Percentiles rank a stretch among this genome's conserved stretches.
phyloP scores from a whole-genome alignment of 2,888 invertebrate genomes.

The Willowsia nigromaculata region DNA sequence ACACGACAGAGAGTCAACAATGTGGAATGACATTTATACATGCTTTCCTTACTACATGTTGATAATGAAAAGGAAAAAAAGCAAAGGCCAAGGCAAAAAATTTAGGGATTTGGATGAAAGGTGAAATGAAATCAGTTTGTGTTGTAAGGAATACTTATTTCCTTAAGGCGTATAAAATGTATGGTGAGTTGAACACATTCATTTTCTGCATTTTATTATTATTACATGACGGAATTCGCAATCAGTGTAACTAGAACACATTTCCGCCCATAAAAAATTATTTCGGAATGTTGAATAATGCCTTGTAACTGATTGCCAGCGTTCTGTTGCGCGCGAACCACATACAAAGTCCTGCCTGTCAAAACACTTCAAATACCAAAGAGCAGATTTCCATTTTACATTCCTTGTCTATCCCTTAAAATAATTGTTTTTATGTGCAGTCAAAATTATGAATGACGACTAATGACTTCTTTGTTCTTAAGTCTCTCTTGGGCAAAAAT shows the following conservation, averaged over 20 bases:
- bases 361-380: conserved; percentile 3
- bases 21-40: background rate
- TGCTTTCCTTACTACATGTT: background rate
- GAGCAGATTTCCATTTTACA: background rate
- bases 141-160: background rate
- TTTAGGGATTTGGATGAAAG: background rate
- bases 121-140: background rate
- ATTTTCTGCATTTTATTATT: conserved; percentile 1
- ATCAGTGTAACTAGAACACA: conserved; percentile 33
- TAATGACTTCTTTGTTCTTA: conserved; percentile 47
- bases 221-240: conserved; percentile 26
- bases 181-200: background rate
- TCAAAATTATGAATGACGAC: conserved; percentile 45
- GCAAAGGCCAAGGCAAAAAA: background rate
- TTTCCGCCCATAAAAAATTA: background rate
- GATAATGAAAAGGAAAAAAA: background rate
- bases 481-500: background rate
- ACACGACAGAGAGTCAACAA: background rate
- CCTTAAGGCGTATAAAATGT: background rate
- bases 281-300: conserved; percentile 10
- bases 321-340: background rate
- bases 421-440: conserved; percentile 4
- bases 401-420: background rate
- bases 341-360: background rate
- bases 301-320: background rate